These are phyloP conservation scores for Pseudoatta argentina DNA, from an alignment of 1,140 invertebrate species.

Conservation along the genomic window DNA sequence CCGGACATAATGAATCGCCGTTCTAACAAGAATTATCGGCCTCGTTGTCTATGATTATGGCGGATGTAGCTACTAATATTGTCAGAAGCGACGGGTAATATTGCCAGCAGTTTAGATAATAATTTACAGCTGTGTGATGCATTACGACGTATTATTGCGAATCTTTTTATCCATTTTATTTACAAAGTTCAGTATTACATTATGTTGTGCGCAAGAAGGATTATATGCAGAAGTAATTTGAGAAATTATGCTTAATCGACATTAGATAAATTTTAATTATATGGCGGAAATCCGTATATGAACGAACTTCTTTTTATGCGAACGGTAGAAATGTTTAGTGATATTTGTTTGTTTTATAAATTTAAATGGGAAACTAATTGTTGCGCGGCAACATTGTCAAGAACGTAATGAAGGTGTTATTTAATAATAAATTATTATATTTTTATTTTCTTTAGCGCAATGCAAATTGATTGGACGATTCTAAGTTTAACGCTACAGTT, in stretches of 20 bases:
- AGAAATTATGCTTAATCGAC: neutral
- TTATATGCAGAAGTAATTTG: neutral
- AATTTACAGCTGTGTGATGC: conserved; percentile 63
- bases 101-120: conserved; percentile 46
- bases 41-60: conserved; percentile 36
- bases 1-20: conserved; percentile 55
- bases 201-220: conserved; percentile 26
- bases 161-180: conserved; percentile 38
- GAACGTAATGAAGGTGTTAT: neutral
- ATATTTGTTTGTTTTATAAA: neutral
- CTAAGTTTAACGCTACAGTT: neutral
- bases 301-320: conserved; percentile 22
- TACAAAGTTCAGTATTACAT: conserved; percentile 41
- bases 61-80: conserved; percentile 31
- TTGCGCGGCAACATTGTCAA: neutral
- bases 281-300: neutral
- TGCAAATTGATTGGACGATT: conserved; percentile 16
- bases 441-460: neutral
- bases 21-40: conserved; percentile 49
- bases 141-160: conserved; percentile 54
- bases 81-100: conserved; percentile 46
- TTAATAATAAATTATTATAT: neutral
- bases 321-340: neutral
- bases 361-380: neutral
- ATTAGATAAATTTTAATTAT: neutral